Percentiles rank a stretch among this genome's conserved stretches.
These are phyloP conservation scores for Ginglymostoma cirratum DNA, from an alignment of 2,113 vertebrate genomes.

Conservation along the genomic window DNA sequence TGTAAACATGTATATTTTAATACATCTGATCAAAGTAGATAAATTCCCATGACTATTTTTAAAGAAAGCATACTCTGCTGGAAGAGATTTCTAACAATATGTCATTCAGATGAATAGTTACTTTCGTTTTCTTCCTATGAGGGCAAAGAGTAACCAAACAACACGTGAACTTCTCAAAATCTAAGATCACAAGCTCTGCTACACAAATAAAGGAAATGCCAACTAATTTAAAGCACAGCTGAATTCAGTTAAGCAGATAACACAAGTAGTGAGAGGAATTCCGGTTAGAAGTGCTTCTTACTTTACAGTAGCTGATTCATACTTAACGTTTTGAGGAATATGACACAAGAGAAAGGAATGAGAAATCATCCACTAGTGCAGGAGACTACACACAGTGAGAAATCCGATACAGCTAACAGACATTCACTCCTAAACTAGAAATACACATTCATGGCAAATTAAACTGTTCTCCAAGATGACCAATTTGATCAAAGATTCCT, in stretches of 20 bases:
- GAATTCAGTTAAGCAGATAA: background rate
- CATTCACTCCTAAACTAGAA: background rate
- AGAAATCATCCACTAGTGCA: background rate
- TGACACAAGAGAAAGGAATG: background rate
- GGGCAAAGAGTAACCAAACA: background rate
- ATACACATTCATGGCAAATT: background rate
- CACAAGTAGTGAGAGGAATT: background rate
- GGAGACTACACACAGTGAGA: background rate
- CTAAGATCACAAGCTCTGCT: background rate
- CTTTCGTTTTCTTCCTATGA: background rate
- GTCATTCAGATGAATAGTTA: background rate
- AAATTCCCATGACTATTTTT: background rate
- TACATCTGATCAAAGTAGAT: background rate
- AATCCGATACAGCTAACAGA: background rate
- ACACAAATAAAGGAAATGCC: constrained; percentile 4
- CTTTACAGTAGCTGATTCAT: background rate
- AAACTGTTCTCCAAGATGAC: background rate
- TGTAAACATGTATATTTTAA: background rate
- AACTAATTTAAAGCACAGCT: background rate
- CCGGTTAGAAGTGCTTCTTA: background rate
- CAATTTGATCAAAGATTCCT: background rate
- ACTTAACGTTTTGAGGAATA: background rate
- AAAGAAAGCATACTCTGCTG: background rate
- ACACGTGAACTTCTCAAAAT: constrained; percentile 16
- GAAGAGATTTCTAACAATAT: background rate